Conservation (phyloP, 2,113 vertebrate genomes). For the Seriola quinqueradiata region DNA sequence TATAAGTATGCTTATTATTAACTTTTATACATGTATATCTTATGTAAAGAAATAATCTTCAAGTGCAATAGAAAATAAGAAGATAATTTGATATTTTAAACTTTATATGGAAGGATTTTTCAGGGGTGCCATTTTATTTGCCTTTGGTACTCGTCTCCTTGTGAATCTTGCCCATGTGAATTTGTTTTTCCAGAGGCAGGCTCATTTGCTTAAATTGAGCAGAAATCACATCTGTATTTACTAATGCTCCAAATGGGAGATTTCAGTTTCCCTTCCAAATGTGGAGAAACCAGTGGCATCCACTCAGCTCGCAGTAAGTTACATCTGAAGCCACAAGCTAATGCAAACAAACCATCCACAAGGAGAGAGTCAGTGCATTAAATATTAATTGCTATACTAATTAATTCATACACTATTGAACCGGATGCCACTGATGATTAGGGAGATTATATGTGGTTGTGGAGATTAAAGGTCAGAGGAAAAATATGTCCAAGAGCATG, state of each 20-base stretch:
- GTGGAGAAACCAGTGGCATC: constrained; percentile 27
- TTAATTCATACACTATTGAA: constrained; percentile 47
- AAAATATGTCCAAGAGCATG: constrained; percentile 10
- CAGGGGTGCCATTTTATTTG: constrained; percentile 81
- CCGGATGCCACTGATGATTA: constrained; percentile 69
- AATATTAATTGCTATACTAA: constrained; percentile 31
- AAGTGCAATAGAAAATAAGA: constrained; percentile 97
- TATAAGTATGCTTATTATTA: constrained; percentile 76
- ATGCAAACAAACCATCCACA: constrained; percentile 34
- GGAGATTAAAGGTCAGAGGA: constrained; percentile 29
- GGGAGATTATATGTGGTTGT: constrained; percentile 26
- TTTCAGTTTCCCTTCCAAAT: constrained; percentile 32
- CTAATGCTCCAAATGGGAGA: constrained; percentile 28
- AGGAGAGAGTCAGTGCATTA: constrained; percentile 25
- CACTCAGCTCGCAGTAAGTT: constrained; percentile 25
- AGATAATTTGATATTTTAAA: constrained; percentile 80
- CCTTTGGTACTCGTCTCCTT: constrained; percentile 66
- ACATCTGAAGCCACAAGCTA: constrained; percentile 39
- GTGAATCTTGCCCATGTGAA: constrained; percentile 46
- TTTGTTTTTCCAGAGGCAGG: constrained; percentile 44
- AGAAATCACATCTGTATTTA: constrained; percentile 46
- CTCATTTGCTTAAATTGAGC: constrained; percentile 46
- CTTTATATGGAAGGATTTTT: constrained; percentile 80
- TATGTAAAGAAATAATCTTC: constrained; percentile 89
- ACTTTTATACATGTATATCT: constrained; percentile 83